These are phyloP conservation scores for Neoitamus cyanurus DNA, from an alignment of 2,888 invertebrate species.

Conservation along the genomic window DNA sequence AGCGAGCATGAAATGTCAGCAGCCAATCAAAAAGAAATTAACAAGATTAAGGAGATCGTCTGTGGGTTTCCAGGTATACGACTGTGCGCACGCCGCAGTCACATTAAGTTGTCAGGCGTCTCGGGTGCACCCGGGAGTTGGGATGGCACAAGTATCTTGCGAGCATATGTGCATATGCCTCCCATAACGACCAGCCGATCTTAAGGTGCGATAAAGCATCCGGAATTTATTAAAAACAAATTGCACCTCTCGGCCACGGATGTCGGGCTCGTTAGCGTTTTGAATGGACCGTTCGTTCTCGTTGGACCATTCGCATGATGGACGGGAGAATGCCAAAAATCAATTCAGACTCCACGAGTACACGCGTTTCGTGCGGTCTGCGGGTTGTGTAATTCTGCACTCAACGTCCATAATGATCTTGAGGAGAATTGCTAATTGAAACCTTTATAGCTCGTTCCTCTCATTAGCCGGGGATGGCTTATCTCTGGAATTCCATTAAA, in stretches of 20 bases:
- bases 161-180: neutral
- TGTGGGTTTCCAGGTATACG: neutral
- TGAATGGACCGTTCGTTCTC: neutral
- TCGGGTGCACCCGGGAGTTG: neutral
- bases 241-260: neutral
- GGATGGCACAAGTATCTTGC: neutral
- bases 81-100: neutral
- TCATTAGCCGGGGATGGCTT: neutral
- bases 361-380: neutral
- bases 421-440: neutral
- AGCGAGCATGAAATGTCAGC: constrained; percentile 11
- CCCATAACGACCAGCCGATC: neutral
- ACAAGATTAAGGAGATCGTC: constrained; percentile 9
- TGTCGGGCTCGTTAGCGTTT: neutral
- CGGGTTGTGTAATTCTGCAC: neutral
- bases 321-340: neutral
- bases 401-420: neutral
- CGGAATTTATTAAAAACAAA: neutral
- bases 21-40: constrained; percentile 25
- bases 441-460: neutral
- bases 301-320: neutral
- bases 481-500: neutral
- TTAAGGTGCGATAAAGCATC: neutral
- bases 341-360: neutral
- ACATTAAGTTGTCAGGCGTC: neutral